Evolutionary conservation across 2,888 invertebrate species (phyloP).

Genomic region (Camptogramma bilineatum): DNA sequence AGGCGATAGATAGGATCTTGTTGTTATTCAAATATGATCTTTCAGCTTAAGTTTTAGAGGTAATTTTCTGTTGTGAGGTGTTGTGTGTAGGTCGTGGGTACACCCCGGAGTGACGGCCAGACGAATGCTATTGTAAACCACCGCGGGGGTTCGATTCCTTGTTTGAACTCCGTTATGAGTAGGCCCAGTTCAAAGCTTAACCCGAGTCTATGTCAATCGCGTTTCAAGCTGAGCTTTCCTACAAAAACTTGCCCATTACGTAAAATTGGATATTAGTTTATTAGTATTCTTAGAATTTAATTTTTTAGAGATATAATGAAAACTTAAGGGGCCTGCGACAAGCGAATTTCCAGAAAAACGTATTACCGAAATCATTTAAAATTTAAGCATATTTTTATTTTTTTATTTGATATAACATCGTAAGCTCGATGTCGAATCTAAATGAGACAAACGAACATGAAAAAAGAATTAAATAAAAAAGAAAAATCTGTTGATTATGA

Average conservation of each 20-base stretch:
- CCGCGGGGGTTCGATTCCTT: conserved; percentile 61
- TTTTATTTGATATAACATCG: no score
- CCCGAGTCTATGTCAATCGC: conserved; percentile 27
- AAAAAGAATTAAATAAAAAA: no score
- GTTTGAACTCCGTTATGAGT: conserved; percentile 56
- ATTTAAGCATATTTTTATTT: no score
- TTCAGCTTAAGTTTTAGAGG: conserved; percentile 37
- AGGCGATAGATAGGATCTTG: conserved; percentile 61
- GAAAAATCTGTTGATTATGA: no score
- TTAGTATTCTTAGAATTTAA: neutral
- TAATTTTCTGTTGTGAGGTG: conserved; percentile 36
- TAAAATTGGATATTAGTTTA: neutral
- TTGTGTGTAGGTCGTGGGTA: conserved; percentile 56
- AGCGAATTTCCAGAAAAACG: no score
- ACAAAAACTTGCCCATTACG: neutral
- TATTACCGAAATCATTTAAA: no score
- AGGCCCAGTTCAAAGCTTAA: conserved; percentile 39
- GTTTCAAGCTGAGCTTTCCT: conserved; percentile 11
- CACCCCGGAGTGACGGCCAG: conserved; percentile 48
- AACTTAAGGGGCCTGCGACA: no score
- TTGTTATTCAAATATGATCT: conserved; percentile 44
- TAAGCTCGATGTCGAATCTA: no score
- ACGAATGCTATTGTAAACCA: conserved; percentile 65
- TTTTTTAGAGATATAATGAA: no score
- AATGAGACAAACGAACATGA: no score